A percentile compares a stretch with the other conserved stretches of the same genome.
Evolutionary conservation across 2,888 invertebrate species (phyloP).

Genomic region (Allophyes oxyacanthae): DNA sequence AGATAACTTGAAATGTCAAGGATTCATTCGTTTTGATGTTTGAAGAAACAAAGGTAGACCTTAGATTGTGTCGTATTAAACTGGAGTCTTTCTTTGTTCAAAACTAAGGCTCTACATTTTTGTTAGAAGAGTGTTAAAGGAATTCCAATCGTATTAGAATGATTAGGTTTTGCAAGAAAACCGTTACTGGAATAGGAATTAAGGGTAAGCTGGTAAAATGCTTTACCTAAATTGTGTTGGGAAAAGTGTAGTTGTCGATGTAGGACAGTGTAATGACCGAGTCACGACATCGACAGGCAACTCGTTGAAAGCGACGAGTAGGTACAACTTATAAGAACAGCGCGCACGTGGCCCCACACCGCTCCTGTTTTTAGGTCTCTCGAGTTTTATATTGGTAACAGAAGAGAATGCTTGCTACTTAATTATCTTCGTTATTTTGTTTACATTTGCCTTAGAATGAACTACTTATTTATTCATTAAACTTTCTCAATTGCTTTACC

Average conservation of each 20-base stretch:
- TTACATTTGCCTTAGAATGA: background rate
- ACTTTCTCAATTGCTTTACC: background rate
- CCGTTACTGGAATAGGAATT: too few species aligned
- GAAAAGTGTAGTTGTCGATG: slow-evolving; percentile 69
- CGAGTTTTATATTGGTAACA: slow-evolving; percentile 21
- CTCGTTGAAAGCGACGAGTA: slow-evolving; percentile 61
- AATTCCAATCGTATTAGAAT: too few species aligned
- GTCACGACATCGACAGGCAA: slow-evolving; percentile 65
- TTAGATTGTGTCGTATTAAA: slow-evolving; percentile 8
- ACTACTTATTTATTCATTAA: background rate
- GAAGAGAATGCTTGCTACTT: slow-evolving; percentile 23
- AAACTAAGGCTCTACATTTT: background rate
- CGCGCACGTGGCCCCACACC: slow-evolving; percentile 41
- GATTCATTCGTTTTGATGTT: slow-evolving; percentile 37
- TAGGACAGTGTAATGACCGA: slow-evolving; percentile 72
- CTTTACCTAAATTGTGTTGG: slow-evolving; percentile 56
- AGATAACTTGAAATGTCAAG: slow-evolving; percentile 55
- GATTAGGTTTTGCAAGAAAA: too few species aligned
- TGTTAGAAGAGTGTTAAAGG: background rate
- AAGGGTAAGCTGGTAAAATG: slow-evolving; percentile 42
- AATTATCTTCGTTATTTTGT: slow-evolving; percentile 3
- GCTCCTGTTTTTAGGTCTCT: slow-evolving; percentile 30
- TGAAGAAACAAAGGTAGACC: slow-evolving; percentile 49
- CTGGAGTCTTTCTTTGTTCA: slow-evolving; percentile 1
- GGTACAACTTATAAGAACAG: slow-evolving; percentile 30